Evolutionary conservation across 2,888 invertebrate genomes (phyloP).

Genomic region (Tetropium fuscum): DNA sequence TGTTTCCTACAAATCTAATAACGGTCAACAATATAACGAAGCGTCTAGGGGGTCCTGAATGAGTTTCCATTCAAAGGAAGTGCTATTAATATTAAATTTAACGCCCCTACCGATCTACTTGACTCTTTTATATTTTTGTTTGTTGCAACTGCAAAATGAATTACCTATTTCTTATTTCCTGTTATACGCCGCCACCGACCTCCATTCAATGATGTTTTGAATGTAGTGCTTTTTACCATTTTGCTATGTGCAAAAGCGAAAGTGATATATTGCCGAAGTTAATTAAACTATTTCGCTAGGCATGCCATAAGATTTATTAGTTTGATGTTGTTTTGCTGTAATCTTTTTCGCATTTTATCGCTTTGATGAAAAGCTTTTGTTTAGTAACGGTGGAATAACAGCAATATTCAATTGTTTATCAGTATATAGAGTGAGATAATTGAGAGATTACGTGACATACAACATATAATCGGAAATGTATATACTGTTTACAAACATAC

Average conservation of each 20-base stretch:
- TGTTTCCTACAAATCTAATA: slow-evolving; percentile 16
- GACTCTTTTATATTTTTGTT: slow-evolving; percentile 17
- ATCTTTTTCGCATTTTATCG: too few species aligned
- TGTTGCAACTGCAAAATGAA: slow-evolving; percentile 16
- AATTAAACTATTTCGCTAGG: too few species aligned
- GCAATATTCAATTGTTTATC: too few species aligned
- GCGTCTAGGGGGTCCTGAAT: not conserved
- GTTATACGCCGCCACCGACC: not conserved
- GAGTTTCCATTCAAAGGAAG: slow-evolving; percentile 15
- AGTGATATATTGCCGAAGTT: not conserved
- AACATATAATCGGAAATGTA: too few species aligned
- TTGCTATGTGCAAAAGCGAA: not conserved
- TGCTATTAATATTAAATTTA: slow-evolving; percentile 15
- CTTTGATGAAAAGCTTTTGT: too few species aligned
- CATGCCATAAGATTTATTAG: too few species aligned
- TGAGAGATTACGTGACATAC: too few species aligned
- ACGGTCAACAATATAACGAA: slow-evolving; percentile 10
- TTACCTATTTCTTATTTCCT: not conserved
- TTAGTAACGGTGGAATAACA: too few species aligned
- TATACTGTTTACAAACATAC: too few species aligned
- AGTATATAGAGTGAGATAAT: too few species aligned
- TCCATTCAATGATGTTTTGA: not conserved
- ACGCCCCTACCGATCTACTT: not conserved
- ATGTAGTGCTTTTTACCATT: not conserved
- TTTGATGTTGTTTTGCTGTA: too few species aligned